These are phyloP conservation scores for Catostomus latipinnis DNA, from an alignment of 2,797 vertebrate genomes.

Conservation along the genomic window DNA sequence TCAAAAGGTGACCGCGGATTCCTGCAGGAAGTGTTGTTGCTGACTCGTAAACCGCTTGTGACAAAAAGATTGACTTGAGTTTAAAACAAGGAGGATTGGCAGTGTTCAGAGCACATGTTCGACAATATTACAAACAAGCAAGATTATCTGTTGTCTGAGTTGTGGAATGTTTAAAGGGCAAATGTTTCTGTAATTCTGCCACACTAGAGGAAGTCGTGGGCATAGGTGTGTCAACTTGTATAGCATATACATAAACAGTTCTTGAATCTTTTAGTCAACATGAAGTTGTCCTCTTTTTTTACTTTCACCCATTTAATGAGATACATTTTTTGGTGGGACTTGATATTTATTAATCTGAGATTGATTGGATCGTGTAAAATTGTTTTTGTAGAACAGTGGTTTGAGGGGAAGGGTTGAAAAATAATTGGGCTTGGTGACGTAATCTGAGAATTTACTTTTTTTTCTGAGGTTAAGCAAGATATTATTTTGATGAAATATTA, in stretches of 20 bases:
- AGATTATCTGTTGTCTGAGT: neutral
- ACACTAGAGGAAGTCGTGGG: neutral
- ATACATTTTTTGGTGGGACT: neutral
- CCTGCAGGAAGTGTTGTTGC: neutral
- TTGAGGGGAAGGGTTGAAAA: neutral
- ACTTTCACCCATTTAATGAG: neutral
- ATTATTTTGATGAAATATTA: too few relatives aligned
- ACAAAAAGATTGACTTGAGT: neutral
- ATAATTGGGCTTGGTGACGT: neutral
- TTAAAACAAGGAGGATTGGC: neutral
- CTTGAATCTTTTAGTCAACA: neutral
- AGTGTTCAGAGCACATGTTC: neutral
- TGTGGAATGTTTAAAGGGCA: slow-evolving; percentile 13
- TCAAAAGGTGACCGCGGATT: neutral
- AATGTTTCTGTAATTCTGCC: neutral
- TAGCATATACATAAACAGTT: neutral
- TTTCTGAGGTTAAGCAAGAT: too few relatives aligned
- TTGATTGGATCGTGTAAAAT: too few relatives aligned
- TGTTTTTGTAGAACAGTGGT: neutral
- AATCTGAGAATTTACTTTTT: too few relatives aligned
- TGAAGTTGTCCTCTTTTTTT: neutral
- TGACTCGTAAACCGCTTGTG: neutral
- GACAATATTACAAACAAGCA: neutral
- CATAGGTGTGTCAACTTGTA: neutral
- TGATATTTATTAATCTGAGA: too few relatives aligned